Evolutionary conservation across 2,113 vertebrate species (phyloP), one percentile per base, ranked within the genome.

Genomic region (Sinocyclocheilus anshuiensis): DNA sequence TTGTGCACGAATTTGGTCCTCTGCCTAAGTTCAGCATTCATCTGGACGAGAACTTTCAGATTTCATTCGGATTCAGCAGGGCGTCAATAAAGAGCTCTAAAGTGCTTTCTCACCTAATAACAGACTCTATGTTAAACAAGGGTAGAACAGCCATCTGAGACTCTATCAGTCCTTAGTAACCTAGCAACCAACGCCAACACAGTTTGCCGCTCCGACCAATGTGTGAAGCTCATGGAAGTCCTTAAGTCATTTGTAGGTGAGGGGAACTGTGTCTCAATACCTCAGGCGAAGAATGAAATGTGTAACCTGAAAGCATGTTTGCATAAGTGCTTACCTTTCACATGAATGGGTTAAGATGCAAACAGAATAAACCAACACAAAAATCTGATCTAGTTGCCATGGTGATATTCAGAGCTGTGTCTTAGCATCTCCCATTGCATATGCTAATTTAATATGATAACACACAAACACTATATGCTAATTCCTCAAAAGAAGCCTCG

Each of bases 371-470:
- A 59, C 20, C 63, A 67, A 55, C 50, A 42, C 33, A 57, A 50
- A 76, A 50, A 77, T 81, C 86, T 84, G 81, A 89, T 91, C 84
- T 82, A 82, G 92, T 94, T 95, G 92, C 93, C 92, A 93, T 94
- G 92, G 89, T 86, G 67, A 94, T 88, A 86, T 67, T 74, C 50
- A 42, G 69, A 69, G 79, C 76, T 63, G 69, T 61, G 74, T 78
- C 77, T 42, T 50, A 71, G 84, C 80, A 82, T 77, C 76, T 81
- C 87, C 61, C 36, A 71, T 55, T n/a, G 57, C 85, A 82, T 84
- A 79, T 83, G 67, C 65, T 83, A 79, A 87, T 84, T 29, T 77
- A 76, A 78, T 10, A 53, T 53, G 20, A 55, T 72, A 83, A 83
- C 42, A 55, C 81, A 53, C 65, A 83, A 72, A 33, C 50, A 26